Evolutionary conservation across 1,140 invertebrate genomes (phyloP).

Genomic region (Drosophila burlai): DNA sequence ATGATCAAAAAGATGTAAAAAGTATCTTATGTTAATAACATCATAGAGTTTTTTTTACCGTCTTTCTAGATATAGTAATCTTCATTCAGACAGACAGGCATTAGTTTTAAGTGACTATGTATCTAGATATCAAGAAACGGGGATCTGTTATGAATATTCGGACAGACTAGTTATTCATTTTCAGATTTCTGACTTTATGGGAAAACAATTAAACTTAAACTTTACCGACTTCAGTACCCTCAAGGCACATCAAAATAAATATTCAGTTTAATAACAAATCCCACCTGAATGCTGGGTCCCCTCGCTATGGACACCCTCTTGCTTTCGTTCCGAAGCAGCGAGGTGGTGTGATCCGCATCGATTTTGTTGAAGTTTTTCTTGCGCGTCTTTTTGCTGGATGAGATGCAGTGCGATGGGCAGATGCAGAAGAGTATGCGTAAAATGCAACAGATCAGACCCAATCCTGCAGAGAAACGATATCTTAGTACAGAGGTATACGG

Average conservation of each 20-base stretch:
- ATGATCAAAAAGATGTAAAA: not conserved
- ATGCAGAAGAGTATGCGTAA: conserved; percentile 88
- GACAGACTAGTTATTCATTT: not conserved
- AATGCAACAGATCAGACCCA: conserved; percentile 87
- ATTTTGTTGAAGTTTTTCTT: conserved; percentile 84
- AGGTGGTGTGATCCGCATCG: conserved; percentile 85
- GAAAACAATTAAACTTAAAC: no score
- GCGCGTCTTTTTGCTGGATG: conserved; percentile 78
- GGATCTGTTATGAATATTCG: no score
- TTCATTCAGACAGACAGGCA: not conserved
- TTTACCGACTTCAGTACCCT: no score
- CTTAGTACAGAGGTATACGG: not conserved
- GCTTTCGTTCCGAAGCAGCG: conserved; percentile 78
- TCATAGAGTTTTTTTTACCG: not conserved
- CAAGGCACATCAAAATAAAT: not conserved
- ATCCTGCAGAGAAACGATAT: conserved; percentile 51
- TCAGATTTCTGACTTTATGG: not conserved
- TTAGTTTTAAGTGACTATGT: not conserved
- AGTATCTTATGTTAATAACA: not conserved
- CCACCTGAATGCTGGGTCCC: conserved; percentile 70
- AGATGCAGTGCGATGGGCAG: conserved; percentile 87
- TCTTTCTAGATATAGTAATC: not conserved
- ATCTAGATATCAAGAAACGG: not conserved
- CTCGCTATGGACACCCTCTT: conserved; percentile 83
- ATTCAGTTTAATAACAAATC: not conserved